Conservation (phyloP, 2,797 vertebrate species). For the Urosaurus nigricauda region DNA sequence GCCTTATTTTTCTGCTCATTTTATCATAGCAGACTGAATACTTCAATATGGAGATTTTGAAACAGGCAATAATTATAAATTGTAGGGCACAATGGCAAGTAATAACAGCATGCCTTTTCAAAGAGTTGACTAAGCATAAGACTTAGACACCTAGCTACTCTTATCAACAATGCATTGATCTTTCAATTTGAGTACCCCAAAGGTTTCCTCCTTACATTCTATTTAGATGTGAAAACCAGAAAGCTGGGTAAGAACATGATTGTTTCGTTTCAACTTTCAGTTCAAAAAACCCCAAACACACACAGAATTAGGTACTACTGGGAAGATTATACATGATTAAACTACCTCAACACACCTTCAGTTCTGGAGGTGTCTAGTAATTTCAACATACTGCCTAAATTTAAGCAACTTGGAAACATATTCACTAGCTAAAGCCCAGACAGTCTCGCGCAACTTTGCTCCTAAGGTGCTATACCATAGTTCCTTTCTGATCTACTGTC, state of each 20-base stretch:
- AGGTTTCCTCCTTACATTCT: slow-evolving; percentile 5
- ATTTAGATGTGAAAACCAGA: slow-evolving; percentile 19
- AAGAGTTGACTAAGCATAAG: neutral
- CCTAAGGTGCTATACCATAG: neutral
- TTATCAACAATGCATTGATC: neutral
- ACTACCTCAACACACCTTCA: neutral
- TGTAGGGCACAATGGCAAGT: neutral
- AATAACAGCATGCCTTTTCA: slow-evolving; percentile 4
- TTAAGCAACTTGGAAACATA: neutral
- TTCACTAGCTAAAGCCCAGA: neutral
- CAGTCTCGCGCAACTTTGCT: neutral
- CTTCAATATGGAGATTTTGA: slow-evolving; percentile 7
- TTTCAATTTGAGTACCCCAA: slow-evolving; percentile 26
- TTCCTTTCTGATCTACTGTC: neutral
- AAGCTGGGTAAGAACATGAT: slow-evolving; percentile 4
- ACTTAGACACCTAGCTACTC: neutral
- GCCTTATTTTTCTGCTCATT: neutral
- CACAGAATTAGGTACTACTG: neutral
- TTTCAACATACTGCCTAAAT: neutral
- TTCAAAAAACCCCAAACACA: neutral
- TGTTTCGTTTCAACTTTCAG: neutral
- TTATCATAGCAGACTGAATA: slow-evolving; percentile 3
- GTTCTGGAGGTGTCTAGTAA: neutral
- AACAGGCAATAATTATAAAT: slow-evolving; percentile 27
- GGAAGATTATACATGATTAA: neutral